Evolutionary conservation across 2,888 invertebrate species (phyloP).

Genomic region (Anagyrus pseudococci): DNA sequence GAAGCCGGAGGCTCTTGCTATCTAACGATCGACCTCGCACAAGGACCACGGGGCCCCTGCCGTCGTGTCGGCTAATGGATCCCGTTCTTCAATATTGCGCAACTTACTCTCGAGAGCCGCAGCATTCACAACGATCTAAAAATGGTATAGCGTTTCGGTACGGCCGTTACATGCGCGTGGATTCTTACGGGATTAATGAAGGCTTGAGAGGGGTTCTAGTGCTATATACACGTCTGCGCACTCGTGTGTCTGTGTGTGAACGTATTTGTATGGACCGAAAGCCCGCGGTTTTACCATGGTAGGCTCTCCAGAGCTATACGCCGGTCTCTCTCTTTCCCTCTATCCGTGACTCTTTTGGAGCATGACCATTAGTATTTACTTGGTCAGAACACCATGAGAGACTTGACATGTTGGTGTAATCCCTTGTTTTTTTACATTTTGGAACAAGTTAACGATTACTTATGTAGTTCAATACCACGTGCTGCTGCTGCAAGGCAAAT

Average conservation of each 20-base stretch:
- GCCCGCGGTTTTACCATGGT: too few species aligned
- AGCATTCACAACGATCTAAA: background rate
- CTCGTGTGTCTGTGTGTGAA: background rate
- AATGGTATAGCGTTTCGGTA: background rate
- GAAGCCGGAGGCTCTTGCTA: slow-evolving; percentile 9
- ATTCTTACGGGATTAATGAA: background rate
- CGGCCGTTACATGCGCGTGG: background rate
- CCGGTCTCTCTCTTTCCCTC: too few species aligned
- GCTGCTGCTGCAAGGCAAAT: too few species aligned
- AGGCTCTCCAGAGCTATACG: too few species aligned
- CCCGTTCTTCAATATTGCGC: background rate
- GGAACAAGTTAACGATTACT: too few species aligned
- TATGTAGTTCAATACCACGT: too few species aligned
- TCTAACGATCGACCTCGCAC: background rate
- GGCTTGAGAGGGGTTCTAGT: background rate
- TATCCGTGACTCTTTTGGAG: too few species aligned
- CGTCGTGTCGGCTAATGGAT: background rate
- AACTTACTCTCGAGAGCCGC: background rate
- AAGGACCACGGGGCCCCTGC: background rate
- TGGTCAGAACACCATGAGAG: too few species aligned
- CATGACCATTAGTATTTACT: too few species aligned
- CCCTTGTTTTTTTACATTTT: too few species aligned
- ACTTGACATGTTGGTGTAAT: too few species aligned
- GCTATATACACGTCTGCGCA: background rate
- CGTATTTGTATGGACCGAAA: too few species aligned